Evolutionary conservation across 2,888 invertebrate genomes (phyloP).

Genomic region (Holacanthella duospinosa): DNA sequence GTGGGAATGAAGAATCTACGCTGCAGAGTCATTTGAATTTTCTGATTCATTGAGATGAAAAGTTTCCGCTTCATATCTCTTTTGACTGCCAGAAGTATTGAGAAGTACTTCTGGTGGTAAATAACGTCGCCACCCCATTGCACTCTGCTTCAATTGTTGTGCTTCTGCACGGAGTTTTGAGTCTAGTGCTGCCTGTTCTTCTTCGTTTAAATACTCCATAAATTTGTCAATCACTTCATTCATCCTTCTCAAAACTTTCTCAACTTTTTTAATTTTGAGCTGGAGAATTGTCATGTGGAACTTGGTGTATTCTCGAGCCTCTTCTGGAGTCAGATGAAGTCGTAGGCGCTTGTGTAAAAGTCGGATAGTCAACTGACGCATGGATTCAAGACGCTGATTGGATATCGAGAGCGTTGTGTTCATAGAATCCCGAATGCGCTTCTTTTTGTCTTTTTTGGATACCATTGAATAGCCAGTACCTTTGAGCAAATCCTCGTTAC

Average conservation of each 20-base stretch:
- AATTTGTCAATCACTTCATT: not conserved
- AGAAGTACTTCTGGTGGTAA: not conserved
- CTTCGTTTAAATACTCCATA: not conserved
- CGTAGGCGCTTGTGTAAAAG: conserved; percentile 9
- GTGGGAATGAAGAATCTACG: not conserved
- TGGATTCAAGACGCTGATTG: conserved; percentile 16
- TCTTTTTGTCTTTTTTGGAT: conserved; percentile 7
- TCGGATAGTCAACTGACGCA: conserved; percentile 13
- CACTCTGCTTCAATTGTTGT: not conserved
- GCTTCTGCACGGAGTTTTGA: not conserved
- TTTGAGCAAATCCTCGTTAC: conserved; percentile 13
- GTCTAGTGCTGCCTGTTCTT: not conserved
- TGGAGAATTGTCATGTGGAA: not conserved
- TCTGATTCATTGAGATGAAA: not conserved
- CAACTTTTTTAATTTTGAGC: not conserved
- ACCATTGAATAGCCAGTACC: conserved; percentile 18
- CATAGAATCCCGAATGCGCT: not conserved
- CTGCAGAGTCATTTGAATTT: not conserved
- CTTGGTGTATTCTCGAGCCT: not conserved
- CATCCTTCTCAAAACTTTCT: not conserved
- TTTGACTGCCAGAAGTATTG: not conserved
- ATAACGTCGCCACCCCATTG: not conserved
- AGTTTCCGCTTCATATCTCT: not conserved
- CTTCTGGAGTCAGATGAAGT: not conserved
- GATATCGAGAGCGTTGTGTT: conserved; percentile 8